Evolutionary conservation across 2,888 invertebrate genomes (phyloP), one percentile per base, ranked within the genome.

Genomic region (Phlogophora meticulosa): DNA sequence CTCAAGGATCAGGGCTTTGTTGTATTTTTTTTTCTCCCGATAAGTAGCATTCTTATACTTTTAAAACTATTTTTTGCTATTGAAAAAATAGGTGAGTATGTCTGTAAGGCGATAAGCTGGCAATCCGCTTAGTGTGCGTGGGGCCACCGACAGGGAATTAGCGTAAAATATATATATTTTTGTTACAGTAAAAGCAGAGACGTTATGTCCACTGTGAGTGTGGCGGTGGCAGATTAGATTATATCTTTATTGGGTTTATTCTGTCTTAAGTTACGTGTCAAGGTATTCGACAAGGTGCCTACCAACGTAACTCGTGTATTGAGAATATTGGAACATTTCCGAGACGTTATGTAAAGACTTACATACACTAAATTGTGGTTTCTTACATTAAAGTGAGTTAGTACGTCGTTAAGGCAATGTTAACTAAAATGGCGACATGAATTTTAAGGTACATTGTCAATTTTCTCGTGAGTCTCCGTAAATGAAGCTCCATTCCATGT

Each of bases 51-150:
- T 84, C 86, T 88, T 91, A 89, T 89, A 88, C 86, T 87, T 88
- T 88, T 86, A 89, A 89, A 89, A 90, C 86, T 87, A 90, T 88
- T 93, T 93, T 92, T 92, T 92, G 90, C 91, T 88, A 91, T 90
- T 91, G 89, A 92, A 89, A 88, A 94, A 92, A 90, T 93, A 92
- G 91, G 92, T 92, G 90, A 91, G 90, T 87, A 87, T 87, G 87
- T 85, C 85, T 87, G 87, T 92, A 90, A 91, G 90, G 87, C 92
- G 93, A 92, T 94, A 95, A 94, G 93, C 91, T 85, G 90, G 84
- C 92, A 95, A 95, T 95, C 95, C 93, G 93, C 94, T 95, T 95
- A 94, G 88, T 78, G 89, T 87, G 90, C 87, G 92, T 91, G 88
- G 90, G 90, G 87, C 90, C 88, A 87, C 81, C 76, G 79, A 62